Conservation (phyloP, 1,140 invertebrate species). For the Wiebesia pumilae region DNA sequence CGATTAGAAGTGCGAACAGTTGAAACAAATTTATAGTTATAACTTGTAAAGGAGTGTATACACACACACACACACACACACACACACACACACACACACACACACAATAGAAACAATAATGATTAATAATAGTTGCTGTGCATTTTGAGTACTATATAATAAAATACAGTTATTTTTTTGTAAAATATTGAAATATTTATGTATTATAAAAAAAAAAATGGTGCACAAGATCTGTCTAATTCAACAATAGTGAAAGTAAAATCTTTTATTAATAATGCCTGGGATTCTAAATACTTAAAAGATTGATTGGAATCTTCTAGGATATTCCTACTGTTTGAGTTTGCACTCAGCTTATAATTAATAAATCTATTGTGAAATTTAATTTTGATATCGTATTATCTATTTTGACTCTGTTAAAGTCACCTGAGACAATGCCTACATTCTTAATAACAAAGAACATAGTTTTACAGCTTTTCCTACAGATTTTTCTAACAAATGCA, state of each 20-base stretch:
- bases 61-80: background rate
- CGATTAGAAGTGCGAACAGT: conserved; percentile 30
- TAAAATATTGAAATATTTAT: conserved; percentile 25
- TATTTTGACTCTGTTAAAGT: conserved; percentile 1
- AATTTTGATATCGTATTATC: conserved; percentile 9
- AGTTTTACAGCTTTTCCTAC: no score
- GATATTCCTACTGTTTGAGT: conserved; percentile 2
- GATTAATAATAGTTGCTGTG: conserved; percentile 25
- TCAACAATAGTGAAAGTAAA: conserved; percentile 15
- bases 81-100: background rate
- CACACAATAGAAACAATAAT: conserved; percentile 17
- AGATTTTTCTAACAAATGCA: no score
- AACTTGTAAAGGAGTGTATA: conserved; percentile 30
- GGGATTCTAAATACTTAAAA: background rate
- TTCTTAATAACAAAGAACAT: background rate
- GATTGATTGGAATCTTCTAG: background rate
- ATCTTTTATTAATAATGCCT: background rate
- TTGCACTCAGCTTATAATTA: background rate
- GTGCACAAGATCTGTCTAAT: conserved; percentile 14
- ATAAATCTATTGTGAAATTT: conserved; percentile 17
- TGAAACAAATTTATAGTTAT: conserved; percentile 23
- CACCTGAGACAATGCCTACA: background rate
- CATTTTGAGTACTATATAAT: conserved; percentile 20
- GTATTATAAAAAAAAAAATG: conserved; percentile 7
- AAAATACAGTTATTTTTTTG: conserved; percentile 12